Base-by-base conservation (phyloP, 2,888 invertebrate species). In the Megastigmus dorsalis region DNA sequence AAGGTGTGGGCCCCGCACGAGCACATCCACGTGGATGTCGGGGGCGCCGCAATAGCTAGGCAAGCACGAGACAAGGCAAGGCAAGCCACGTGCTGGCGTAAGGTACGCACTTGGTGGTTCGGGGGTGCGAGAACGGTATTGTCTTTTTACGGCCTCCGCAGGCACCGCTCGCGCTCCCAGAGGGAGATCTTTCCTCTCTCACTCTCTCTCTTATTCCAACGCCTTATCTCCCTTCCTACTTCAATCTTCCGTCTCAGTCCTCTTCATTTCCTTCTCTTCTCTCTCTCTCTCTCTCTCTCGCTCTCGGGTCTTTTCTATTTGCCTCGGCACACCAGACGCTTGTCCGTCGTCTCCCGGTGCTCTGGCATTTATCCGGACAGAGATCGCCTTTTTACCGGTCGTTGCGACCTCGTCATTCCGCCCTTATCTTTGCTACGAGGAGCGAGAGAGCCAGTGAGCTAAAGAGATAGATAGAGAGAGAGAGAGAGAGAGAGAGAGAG, bases 361-460 rank as follows among this genome's bases (percentile, higher is more conserved):
- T 30, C 18, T 7, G 33, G 57, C 28, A 10, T 65, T 74, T 74
- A 74, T 74, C 87, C 85, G 82, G 80, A 13, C 80, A 82, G 82
- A 84, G 86, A 88, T 87, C 87, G 84, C 83, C 87, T 86, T 87
- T 88, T 88, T 87, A 88, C 87, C 87, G 86, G 84, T 86, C 87
- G 86, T 88, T 88, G 86, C 85, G 84, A 87, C 87, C 87, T 88
- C 87, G 87, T 88, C 87, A 84, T 86, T 86, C 80, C 83, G 81
- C 82, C 83, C 86, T 87, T 87, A 87, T 87, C 87, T 85, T 81
- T 74, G 77, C 72, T 74, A 70, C 62, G 59, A 68, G 71, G 68
- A 68, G 62, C 66, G 74, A 48, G 13, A 1, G 13, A n/a, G n/a
- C n/a, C n/a, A n/a, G n/a, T n/a, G n/a, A n/a, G n/a, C n/a, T n/a